These are phyloP conservation scores for Graptemys geographica DNA, from an alignment of 2,797 vertebrate species.

Conservation along the genomic window DNA sequence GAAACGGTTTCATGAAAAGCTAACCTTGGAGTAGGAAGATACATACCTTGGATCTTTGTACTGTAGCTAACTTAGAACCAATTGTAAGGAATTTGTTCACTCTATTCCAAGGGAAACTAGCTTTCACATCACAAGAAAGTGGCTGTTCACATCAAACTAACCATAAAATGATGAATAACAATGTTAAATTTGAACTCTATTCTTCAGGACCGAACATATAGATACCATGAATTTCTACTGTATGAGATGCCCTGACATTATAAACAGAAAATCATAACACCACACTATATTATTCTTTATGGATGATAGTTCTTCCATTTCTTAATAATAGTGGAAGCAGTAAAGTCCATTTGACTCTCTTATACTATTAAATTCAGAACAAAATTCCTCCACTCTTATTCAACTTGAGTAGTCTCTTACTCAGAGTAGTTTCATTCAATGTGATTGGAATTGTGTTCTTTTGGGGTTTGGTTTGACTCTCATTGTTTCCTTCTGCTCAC, in stretches of 20 bases:
- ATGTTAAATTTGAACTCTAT: background rate
- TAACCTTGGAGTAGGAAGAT: background rate
- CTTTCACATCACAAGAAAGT: background rate
- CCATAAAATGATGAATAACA: background rate
- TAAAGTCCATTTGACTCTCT: background rate
- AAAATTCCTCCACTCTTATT: background rate
- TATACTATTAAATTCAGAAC: background rate
- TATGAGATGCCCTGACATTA: background rate
- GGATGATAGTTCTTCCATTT: background rate
- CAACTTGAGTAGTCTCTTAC: background rate
- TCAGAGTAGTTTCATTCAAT: background rate
- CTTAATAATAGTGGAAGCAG: background rate
- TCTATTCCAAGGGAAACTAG: background rate
- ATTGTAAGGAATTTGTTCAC: background rate
- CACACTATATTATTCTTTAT: background rate
- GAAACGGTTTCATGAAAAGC: background rate
- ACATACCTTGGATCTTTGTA: background rate
- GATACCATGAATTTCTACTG: background rate
- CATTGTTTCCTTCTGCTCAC: background rate
- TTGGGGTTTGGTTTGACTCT: background rate
- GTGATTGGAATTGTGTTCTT: background rate
- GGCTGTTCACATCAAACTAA: background rate
- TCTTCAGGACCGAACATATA: background rate
- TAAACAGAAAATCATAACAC: background rate
- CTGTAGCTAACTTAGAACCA: constrained; percentile 3